Evolutionary conservation across 2,888 invertebrate genomes (phyloP).

Genomic region (Cylloceria caligata): DNA sequence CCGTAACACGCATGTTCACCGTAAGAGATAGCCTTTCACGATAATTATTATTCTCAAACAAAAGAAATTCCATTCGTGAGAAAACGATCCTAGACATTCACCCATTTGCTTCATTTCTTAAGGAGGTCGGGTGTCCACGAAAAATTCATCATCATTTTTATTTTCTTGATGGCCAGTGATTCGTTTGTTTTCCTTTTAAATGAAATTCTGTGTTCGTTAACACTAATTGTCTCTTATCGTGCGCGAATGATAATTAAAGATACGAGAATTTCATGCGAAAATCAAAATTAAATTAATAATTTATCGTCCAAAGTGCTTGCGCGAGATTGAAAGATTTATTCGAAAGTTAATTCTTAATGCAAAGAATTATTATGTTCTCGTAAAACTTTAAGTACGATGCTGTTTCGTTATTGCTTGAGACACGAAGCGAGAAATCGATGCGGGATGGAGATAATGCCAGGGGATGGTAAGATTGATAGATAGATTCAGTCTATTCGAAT

Average conservation of each 20-base stretch:
- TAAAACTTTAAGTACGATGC: slow-evolving; percentile 2
- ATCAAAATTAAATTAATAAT: background rate
- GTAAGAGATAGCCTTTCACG: slow-evolving; percentile 15
- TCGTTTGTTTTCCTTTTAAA: no score
- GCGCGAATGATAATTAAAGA: background rate
- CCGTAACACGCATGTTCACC: background rate
- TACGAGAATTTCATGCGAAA: background rate
- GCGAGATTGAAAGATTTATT: slow-evolving; percentile 9
- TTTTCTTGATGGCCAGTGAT: background rate
- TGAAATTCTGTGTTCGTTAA: background rate
- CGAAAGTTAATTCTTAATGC: background rate
- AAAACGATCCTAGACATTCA: slow-evolving; percentile 2
- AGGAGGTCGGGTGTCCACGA: background rate
- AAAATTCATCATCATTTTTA: background rate
- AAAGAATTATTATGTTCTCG: slow-evolving; percentile 3
- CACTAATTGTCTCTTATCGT: background rate
- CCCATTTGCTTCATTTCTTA: background rate
- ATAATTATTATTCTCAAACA: slow-evolving; percentile 26
- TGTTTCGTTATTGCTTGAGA: slow-evolving; percentile 29
- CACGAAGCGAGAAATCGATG: slow-evolving; percentile 52
- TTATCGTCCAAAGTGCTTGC: background rate
- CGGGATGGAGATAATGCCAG: slow-evolving; percentile 3
- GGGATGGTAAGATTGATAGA: slow-evolving; percentile 60
- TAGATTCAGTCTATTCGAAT: slow-evolving; percentile 68
- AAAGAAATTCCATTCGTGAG: slow-evolving; percentile 25